Conservation (phyloP, 2,888 invertebrate genomes). For the Mesoligia furuncula region DNA sequence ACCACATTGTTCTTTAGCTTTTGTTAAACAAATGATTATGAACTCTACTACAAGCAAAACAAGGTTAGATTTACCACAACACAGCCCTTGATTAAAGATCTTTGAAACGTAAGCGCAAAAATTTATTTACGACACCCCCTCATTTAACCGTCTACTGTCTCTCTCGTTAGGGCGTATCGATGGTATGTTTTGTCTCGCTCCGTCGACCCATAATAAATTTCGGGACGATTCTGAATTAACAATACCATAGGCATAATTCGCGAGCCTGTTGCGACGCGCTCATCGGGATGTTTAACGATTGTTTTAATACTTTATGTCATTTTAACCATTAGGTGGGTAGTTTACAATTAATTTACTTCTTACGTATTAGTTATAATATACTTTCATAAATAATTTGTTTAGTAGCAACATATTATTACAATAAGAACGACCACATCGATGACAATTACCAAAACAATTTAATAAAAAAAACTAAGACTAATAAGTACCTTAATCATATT, state of each 20-base stretch:
- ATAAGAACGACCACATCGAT: not conserved
- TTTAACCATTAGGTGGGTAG: conserved; percentile 62
- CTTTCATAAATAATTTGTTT: not conserved
- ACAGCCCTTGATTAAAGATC: conserved; percentile 73
- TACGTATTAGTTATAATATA: not conserved
- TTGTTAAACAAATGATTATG: conserved; percentile 61
- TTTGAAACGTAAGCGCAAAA: conserved; percentile 82
- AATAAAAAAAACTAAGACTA: not conserved
- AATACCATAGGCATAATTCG: conserved; percentile 84
- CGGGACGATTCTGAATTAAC: conserved; percentile 85
- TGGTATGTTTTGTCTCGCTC: conserved; percentile 73
- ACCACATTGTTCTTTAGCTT: conserved; percentile 77
- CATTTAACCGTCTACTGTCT: conserved; percentile 80
- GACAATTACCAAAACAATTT: not conserved
- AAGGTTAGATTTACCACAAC: conserved; percentile 63
- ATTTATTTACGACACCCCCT: conserved; percentile 87
- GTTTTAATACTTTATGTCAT: conserved; percentile 68
- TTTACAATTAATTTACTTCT: conserved; percentile 34
- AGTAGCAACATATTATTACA: not conserved
- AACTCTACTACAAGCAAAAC: conserved; percentile 56
- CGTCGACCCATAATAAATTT: conserved; percentile 80
- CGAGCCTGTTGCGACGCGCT: conserved; percentile 79
- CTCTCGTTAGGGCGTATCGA: conserved; percentile 69
- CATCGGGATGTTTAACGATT: conserved; percentile 77
- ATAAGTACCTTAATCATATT: not conserved